Conservation (phyloP, 2,888 invertebrate species). For the Drosophila setosimentum region DNA sequence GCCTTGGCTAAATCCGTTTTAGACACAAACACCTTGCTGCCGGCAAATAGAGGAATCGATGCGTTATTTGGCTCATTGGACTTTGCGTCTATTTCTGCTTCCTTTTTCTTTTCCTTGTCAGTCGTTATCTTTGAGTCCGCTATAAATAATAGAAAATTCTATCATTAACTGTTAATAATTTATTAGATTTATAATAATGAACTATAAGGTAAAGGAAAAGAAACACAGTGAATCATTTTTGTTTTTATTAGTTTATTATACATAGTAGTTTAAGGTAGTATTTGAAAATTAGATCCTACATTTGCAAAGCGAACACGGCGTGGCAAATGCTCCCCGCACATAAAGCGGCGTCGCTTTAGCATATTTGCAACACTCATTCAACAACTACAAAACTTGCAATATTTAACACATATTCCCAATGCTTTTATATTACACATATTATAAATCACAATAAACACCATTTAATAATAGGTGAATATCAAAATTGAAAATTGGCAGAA, state of each 20-base stretch:
- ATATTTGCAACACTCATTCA: slow-evolving; percentile 7
- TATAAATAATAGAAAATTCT: slow-evolving; percentile 20
- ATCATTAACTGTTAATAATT: neutral
- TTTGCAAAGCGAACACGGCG: slow-evolving; percentile 22
- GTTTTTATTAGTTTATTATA: slow-evolving; percentile 32
- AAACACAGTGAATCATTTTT: slow-evolving; percentile 35
- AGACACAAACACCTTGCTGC: slow-evolving; percentile 82
- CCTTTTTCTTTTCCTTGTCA: slow-evolving; percentile 7
- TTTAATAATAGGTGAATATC: neutral
- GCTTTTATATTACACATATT: neutral
- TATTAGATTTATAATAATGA: neutral
- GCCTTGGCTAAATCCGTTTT: slow-evolving; percentile 82
- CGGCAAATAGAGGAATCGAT: slow-evolving; percentile 82
- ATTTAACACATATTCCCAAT: neutral
- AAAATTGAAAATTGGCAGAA: neutral
- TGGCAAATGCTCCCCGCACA: slow-evolving; percentile 10
- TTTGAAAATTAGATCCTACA: slow-evolving; percentile 26
- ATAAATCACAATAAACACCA: neutral
- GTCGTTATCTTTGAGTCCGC: neutral
- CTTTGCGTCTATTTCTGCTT: slow-evolving; percentile 12
- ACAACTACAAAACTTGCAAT: neutral
- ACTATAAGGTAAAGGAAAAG: slow-evolving; percentile 30
- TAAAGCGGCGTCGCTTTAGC: neutral
- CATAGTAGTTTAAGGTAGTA: slow-evolving; percentile 9
- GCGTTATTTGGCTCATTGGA: slow-evolving; percentile 16